Conservation (phyloP, 2,113 vertebrate species). For the Marmota monax region DNA sequence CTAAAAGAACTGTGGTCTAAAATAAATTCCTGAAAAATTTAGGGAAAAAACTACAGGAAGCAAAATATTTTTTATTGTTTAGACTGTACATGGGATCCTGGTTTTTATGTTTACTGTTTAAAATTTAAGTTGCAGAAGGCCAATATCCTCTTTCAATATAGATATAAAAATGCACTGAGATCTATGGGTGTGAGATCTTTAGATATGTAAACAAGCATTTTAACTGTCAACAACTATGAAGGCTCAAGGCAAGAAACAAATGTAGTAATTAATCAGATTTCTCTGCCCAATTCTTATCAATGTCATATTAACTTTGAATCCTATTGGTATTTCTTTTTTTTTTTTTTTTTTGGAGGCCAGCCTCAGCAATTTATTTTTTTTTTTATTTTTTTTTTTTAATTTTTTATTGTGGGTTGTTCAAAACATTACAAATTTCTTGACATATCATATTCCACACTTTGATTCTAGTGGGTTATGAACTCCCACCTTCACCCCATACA, state of each 20-base stretch:
- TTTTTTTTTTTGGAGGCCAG: no score
- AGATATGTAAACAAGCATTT: conserved; percentile 57
- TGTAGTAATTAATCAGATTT: conserved; percentile 30
- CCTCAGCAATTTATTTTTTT: no score
- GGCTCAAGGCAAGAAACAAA: conserved; percentile 20
- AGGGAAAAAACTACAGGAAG: not conserved
- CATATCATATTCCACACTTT: no score
- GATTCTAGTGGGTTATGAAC: no score
- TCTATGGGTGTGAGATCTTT: not conserved
- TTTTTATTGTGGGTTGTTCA: no score
- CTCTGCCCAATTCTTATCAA: not conserved
- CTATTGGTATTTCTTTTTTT: not conserved
- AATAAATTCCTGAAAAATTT: not conserved
- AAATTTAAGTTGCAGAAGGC: not conserved
- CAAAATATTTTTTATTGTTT: conserved; percentile 11
- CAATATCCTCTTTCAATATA: not conserved
- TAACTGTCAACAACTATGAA: not conserved
- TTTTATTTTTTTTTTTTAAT: no score
- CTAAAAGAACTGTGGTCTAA: not conserved
- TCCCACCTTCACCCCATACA: no score
- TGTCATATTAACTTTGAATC: conserved; percentile 43
- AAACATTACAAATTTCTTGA: no score
- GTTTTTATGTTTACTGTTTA: not conserved
- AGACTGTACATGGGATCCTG: not conserved
- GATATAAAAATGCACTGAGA: conserved; percentile 55